Percentiles rank a stretch among this genome's conserved stretches.
Evolutionary conservation across 2,888 invertebrate genomes (phyloP).

Genomic region (Campopleginae sp.): DNA sequence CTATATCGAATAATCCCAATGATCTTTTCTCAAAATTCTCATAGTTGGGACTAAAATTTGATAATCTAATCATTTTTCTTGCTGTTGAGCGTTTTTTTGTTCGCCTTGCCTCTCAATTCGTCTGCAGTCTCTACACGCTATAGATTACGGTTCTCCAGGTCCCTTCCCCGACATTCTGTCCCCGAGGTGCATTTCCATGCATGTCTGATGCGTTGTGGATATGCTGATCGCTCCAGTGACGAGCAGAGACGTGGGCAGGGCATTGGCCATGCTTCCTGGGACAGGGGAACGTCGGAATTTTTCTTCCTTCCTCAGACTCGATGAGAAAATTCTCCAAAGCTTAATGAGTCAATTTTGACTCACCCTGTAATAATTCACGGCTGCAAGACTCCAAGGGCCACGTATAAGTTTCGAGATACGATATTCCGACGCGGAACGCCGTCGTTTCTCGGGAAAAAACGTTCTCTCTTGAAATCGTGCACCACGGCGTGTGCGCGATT

Average conservation of each 20-base stretch:
- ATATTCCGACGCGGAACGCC: conserved; percentile 17
- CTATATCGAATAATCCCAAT: not conserved
- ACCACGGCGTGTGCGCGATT: not conserved
- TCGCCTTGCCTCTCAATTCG: not conserved
- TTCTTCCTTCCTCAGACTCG: not conserved
- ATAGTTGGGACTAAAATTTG: not conserved
- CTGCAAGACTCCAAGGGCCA: not conserved
- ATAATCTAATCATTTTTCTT: not conserved
- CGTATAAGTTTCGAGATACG: conserved; percentile 22
- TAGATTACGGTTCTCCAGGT: not conserved
- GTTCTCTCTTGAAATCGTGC: conserved; percentile 1
- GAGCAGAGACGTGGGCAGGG: not conserved
- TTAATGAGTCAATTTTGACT: not conserved
- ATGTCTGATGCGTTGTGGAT: not conserved
- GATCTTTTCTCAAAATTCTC: not conserved
- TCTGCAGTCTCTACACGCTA: not conserved
- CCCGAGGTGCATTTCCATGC: not conserved
- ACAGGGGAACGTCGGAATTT: not conserved
- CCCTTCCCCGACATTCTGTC: not conserved
- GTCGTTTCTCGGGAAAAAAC: conserved; percentile 7
- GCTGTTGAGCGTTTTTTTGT: not conserved
- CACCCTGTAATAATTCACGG: not conserved
- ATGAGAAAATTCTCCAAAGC: not conserved
- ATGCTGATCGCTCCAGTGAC: not conserved
- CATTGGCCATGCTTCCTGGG: not conserved